Evolutionary conservation across 92 coral and sea anemone species (phyloP).

Genomic region (Ricordea florida): DNA sequence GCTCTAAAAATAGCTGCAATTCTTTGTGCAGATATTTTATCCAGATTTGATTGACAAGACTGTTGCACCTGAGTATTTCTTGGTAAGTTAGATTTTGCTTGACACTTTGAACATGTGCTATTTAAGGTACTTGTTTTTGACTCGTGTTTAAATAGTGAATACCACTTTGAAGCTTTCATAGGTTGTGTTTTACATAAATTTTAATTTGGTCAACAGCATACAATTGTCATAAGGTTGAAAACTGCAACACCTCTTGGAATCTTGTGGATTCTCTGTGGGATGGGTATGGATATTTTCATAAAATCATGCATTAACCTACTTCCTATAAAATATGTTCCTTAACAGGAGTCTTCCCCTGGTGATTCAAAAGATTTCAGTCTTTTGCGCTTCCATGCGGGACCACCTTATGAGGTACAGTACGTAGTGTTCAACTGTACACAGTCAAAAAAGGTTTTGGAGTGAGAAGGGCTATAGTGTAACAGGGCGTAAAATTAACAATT

Average conservation of each 20-base stretch:
- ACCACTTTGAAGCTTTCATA: no score
- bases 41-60: conserved; percentile 95
- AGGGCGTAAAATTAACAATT: neutral
- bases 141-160: no score
- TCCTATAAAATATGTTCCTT: neutral
- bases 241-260: no score
- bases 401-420: conserved; percentile 89
- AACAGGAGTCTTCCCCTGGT: conserved; percentile 81
- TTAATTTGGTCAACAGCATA: no score
- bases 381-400: conserved; percentile 95
- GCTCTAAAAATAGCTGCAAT: neutral
- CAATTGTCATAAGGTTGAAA: no score
- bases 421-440: neutral
- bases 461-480: neutral
- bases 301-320: no score
- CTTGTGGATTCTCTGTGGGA: no score
- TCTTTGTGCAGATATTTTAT: conserved; percentile 79
- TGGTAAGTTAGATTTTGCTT: conserved; percentile 56
- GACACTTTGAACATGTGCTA: no score
- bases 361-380: conserved; percentile 88
- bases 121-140: neutral
- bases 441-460: neutral
- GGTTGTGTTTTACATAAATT: no score
- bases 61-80: conserved; percentile 90
- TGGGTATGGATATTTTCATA: no score